Base-by-base conservation (phyloP, 1,140 invertebrate genomes). In the Oreohelix idahoensis region DNA sequence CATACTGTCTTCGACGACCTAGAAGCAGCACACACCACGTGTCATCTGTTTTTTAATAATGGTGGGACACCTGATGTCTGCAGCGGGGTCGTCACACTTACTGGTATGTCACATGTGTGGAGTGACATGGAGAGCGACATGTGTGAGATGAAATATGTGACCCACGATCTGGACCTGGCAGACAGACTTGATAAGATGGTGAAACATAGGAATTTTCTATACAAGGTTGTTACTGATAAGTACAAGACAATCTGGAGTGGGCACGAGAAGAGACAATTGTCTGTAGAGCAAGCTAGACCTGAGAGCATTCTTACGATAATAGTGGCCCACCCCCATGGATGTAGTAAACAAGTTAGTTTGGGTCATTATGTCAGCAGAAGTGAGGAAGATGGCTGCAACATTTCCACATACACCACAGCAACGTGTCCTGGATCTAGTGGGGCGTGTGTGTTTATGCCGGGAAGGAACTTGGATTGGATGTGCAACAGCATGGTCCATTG, bases 381-480 rank as follows among this genome's bases (percentile, higher is more conserved):
- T 20, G 53, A 23, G 26, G 4, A n/a, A 4, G 4, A 58, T 20
- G 10, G 23, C 15, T 23, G 53, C 1, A 23, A 11, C 53, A 15
- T 2, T n/a, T 58, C 5, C 26, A 58, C 17, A 58, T 58, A 58
- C 20, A 58, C 17, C 23, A 58, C 53, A n/a, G 5, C 53, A 10
- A 58, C 53, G 5, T 58, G 53, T n/a, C 53, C 53, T 58, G 53
- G 53, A n/a, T 58, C 53, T 58, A 58, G 53, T 58, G 53, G 53
- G 26, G 53, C 17, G 10, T 4, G 2, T 20, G 26, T 58, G 2
- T 58, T 58, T n/a, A 20, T 58, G 53, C 1, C 20, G 2, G 15
- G 53, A 20, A 10, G 20, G 23, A 20, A 23, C 23, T 23, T 20
- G 53, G 20, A 58, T 8, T 5, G 42, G 15, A 8, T 5, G 42